A percentile compares a stretch with the other conserved stretches of the same genome.
phyloP scores from a whole-genome alignment of 1,140 invertebrate species.

The Coptotermes formosanus region DNA sequence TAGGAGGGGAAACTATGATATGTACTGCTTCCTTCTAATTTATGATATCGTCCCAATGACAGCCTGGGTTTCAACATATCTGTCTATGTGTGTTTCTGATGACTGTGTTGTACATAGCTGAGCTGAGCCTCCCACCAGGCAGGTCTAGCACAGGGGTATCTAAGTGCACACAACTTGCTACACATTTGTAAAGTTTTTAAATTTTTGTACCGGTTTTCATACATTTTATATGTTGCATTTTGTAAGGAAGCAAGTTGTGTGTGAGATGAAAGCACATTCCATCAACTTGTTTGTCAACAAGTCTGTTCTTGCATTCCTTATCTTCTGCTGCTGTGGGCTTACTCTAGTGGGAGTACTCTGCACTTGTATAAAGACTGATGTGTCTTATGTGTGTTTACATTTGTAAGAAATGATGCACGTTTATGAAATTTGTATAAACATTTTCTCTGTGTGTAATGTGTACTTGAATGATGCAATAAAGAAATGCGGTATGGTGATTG shows the following conservation, averaged over 20 bases:
- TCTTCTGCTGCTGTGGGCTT: background rate
- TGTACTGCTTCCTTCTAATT: background rate
- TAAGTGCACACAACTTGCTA: background rate
- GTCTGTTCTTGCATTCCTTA: background rate
- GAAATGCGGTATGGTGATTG: background rate
- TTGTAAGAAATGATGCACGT: background rate
- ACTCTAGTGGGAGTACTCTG: background rate
- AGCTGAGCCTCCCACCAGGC: background rate
- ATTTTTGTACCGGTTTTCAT: constrained; percentile 10
- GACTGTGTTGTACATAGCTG: background rate
- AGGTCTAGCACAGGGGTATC: background rate
- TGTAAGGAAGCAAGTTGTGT: background rate
- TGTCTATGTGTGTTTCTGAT: background rate
- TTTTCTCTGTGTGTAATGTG: constrained; percentile 6
- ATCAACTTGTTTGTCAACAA: background rate
- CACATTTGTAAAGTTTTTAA: background rate
- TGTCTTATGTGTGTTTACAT: background rate
- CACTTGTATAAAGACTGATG: constrained; percentile 12
- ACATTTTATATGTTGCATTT: constrained; percentile 20
- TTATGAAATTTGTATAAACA: background rate
- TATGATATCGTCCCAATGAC: background rate
- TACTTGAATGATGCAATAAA: background rate
- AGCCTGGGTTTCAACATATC: background rate
- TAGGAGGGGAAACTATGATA: background rate
- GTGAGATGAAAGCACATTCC: background rate